Conservation (phyloP, 2,113 vertebrate genomes). For the Hymenochirus boettgeri region DNA sequence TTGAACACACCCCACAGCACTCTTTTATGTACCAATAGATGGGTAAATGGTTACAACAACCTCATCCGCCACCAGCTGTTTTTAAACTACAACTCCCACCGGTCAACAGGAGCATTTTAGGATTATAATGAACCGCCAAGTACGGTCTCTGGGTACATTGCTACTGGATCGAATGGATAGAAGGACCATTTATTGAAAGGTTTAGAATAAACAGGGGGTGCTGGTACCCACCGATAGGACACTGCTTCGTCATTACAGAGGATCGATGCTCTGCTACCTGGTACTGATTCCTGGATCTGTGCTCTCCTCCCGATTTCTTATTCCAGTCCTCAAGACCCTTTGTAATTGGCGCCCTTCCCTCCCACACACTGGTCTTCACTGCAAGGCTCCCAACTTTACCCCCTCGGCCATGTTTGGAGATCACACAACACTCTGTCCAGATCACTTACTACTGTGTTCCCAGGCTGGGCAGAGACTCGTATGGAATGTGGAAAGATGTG, state of each 20-base stretch:
- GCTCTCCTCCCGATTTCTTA: constrained; percentile 4
- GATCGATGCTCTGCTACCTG: constrained; percentile 40
- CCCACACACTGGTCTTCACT: not conserved
- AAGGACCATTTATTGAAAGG: too few relatives aligned
- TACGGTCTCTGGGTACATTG: too few relatives aligned
- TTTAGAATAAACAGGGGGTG: not conserved
- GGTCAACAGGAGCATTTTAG: too few relatives aligned
- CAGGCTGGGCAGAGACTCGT: not conserved
- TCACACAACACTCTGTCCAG: not conserved
- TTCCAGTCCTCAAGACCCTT: not conserved
- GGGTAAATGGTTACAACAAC: too few relatives aligned
- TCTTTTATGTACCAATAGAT: too few relatives aligned
- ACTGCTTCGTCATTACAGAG: constrained; percentile 68
- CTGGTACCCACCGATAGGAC: constrained; percentile 64
- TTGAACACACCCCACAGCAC: too few relatives aligned
- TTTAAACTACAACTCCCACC: too few relatives aligned
- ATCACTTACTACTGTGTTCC: not conserved
- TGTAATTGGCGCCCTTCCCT: not conserved
- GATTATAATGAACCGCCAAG: too few relatives aligned
- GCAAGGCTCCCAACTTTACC: not conserved
- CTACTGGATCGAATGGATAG: too few relatives aligned
- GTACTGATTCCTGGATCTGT: not conserved
- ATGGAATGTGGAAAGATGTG: not conserved
- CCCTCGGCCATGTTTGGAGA: constrained; percentile 23
- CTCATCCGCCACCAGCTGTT: too few relatives aligned